Evolutionary conservation across 2,113 vertebrate species (phyloP), one percentile per base, ranked within the genome.

Genomic region (Aegithalos caudatus): DNA sequence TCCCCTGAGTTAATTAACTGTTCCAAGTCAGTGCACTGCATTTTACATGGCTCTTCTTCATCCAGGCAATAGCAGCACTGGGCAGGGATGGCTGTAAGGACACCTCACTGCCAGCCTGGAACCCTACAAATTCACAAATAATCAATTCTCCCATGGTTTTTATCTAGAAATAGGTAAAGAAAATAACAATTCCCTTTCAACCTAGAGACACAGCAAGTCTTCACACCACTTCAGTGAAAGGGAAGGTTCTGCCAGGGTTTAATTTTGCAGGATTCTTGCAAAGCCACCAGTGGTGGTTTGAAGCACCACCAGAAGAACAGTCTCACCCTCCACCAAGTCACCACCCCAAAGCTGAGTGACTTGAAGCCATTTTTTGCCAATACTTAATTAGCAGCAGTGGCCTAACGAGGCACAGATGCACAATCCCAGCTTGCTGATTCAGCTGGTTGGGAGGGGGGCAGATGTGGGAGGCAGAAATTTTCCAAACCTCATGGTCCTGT

Each of bases 11-110:
- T 61, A 54, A 77, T 90, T 19, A 48, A 77, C 8, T 14, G 22
- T 56, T 35, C 45, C 50, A 24, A 58, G 38, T 7, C 1, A 44
- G 11, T 1, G 24, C 31, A 33, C n/a, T 58, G 38, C 38, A 10
- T 31, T 85, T 70, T 10, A 31, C 22, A 20, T 1, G 16, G 61
- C 61, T 15, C 11, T 14, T 67, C 12, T 31, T 56, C 42, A 18
- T 11, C 33, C 74, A 31, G 64, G 40, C 62, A 69, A 14, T 0
- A 60, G 62, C 71, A 64, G 37, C 2, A 27, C 16, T 16, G 38
- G 19, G 1, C 27, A 42, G 69, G 44, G 42, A 48, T 22, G 0
- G 0, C 74, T 40, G 8, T 2, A 44, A 84, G 22, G 21, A 48
- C 22, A 6, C 25, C 33, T 38, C 50, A 15, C 15, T 22, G 51